These are phyloP conservation scores for Luffia ferchaultella DNA, from an alignment of 2,888 invertebrate genomes.

Conservation along the genomic window DNA sequence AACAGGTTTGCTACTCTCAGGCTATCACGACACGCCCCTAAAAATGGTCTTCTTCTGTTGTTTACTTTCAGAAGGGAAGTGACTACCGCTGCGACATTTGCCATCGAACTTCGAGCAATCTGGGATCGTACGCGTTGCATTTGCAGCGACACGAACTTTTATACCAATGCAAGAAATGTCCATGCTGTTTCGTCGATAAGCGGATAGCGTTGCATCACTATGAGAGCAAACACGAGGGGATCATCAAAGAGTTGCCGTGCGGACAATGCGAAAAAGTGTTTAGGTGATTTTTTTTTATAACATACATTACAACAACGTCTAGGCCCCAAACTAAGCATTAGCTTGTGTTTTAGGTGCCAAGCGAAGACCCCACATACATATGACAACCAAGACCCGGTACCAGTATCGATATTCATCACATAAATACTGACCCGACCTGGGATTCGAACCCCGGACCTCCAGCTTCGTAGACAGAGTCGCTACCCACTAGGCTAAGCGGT, in stretches of 20 bases:
- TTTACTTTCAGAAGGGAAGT: neutral
- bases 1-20: neutral
- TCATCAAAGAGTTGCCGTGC: neutral
- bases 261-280: conserved; percentile 4
- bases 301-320: too few species aligned
- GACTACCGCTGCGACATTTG: conserved; percentile 6
- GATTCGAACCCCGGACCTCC: too few species aligned
- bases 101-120: neutral
- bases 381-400: too few species aligned
- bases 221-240: conserved; percentile 6
- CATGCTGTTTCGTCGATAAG: conserved; percentile 4
- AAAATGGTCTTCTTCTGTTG: neutral
- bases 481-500: too few species aligned
- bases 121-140: conserved; percentile 6
- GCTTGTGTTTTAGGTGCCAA: too few species aligned
- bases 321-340: too few species aligned
- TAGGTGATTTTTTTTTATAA: too few species aligned
- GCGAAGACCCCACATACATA: too few species aligned
- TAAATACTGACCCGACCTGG: too few species aligned
- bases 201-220: conserved; percentile 4
- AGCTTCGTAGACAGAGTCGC: too few species aligned
- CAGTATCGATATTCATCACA: too few species aligned
- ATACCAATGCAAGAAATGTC: conserved; percentile 7
- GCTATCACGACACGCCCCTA: neutral
- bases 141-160: conserved; percentile 2